Evolutionary conservation across 2,113 vertebrate genomes (phyloP).

Genomic region (Hylia prasina): DNA sequence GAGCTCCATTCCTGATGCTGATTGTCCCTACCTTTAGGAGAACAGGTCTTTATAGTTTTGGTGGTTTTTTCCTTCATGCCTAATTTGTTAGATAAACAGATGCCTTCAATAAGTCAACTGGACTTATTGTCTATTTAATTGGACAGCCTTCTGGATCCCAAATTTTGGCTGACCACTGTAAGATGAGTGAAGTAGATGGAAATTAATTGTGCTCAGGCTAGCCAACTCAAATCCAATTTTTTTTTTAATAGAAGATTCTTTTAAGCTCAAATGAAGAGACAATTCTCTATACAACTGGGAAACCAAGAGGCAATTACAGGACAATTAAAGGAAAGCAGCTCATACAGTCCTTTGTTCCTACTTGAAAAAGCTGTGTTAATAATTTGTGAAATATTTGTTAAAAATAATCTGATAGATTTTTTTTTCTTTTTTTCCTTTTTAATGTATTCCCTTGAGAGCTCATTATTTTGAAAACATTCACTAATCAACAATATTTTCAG

Average conservation of each 20-base stretch:
- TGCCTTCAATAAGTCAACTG: not conserved
- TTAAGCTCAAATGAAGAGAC: not conserved
- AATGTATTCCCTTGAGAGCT: not conserved
- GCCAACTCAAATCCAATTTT: not conserved
- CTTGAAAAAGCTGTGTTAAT: not conserved
- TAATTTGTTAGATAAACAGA: not conserved
- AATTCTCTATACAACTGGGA: not conserved
- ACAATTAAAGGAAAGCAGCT: not conserved
- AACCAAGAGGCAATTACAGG: not conserved
- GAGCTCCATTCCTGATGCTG: not conserved
- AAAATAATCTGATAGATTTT: not conserved
- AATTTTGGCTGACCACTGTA: not conserved
- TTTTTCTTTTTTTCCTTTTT: not conserved
- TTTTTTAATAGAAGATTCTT: not conserved
- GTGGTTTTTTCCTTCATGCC: not conserved
- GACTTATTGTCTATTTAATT: not conserved
- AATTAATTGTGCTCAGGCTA: not conserved
- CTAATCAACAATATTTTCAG: not conserved
- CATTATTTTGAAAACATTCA: not conserved
- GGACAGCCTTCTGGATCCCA: not conserved
- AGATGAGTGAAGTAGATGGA: not conserved
- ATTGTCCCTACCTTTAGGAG: not conserved
- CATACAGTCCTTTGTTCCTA: not conserved
- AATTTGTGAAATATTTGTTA: not conserved
- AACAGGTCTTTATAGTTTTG: not conserved